A percentile compares a stretch with the other conserved stretches of the same genome.
Evolutionary conservation across 2,113 vertebrate genomes (phyloP).

Genomic region (Telmatochromis brachygnathus): DNA sequence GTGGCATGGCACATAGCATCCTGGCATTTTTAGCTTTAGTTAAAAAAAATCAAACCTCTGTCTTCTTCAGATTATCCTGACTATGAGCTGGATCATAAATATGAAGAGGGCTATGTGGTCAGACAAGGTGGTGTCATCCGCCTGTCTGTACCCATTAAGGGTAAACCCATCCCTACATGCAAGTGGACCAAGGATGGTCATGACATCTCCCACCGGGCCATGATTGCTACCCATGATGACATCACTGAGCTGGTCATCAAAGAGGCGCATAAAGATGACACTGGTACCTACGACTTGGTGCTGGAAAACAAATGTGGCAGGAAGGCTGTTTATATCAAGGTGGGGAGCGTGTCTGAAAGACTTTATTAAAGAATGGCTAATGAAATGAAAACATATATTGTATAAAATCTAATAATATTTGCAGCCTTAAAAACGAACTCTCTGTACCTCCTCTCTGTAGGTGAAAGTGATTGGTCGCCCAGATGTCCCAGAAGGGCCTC

Average conservation of each 20-base stretch:
- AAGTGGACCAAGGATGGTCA: conserved; percentile 99
- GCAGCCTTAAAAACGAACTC: background rate
- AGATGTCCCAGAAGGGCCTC: conserved; percentile 90
- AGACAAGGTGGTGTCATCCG: conserved; percentile 92
- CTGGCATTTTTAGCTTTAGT: background rate
- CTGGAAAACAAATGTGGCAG: conserved; percentile 98
- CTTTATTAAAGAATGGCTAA: background rate
- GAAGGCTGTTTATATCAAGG: conserved; percentile 94
- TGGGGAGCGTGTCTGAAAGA: background rate
- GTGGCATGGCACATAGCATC: background rate
- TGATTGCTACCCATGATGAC: conserved; percentile 92
- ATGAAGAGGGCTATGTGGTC: conserved; percentile 89
- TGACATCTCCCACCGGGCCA: conserved; percentile 88
- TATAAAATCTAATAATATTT: background rate
- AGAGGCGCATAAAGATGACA: conserved; percentile 92
- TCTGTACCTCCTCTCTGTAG: background rate
- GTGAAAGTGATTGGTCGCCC: conserved; percentile 94
- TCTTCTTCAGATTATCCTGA: conserved; percentile 85
- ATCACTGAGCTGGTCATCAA: conserved; percentile 97
- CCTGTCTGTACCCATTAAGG: conserved; percentile 92
- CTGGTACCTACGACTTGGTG: conserved; percentile 89
- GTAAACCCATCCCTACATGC: conserved; percentile 90
- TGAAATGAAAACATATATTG: background rate
- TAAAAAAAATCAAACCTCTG: background rate
- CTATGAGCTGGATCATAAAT: conserved; percentile 85